These are phyloP conservation scores for Ectemnius lituratus DNA, from an alignment of 2,888 invertebrate genomes.

Conservation along the genomic window DNA sequence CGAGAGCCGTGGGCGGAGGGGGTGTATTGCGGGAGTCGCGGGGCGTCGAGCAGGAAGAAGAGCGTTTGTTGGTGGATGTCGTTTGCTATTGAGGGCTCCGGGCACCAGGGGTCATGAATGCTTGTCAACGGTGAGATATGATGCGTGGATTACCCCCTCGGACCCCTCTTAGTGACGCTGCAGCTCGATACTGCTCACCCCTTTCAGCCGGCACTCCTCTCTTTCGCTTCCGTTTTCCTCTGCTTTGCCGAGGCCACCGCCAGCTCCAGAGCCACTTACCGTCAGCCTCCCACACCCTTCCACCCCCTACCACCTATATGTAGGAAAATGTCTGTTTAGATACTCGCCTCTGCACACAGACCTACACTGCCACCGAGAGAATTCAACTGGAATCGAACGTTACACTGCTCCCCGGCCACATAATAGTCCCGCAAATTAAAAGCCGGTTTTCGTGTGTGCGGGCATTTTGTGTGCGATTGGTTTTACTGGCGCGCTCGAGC, in stretches of 20 bases:
- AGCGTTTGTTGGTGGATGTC: slow-evolving; percentile 68
- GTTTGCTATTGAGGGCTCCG: slow-evolving; percentile 68
- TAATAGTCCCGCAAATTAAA: no score
- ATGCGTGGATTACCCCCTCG: slow-evolving; percentile 69
- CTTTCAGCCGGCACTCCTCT: slow-evolving; percentile 50
- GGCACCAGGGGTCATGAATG: slow-evolving; percentile 69
- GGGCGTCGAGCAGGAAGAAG: slow-evolving; percentile 34
- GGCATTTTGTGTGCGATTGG: no score
- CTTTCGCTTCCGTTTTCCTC: not conserved
- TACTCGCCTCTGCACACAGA: no score
- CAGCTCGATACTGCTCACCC: slow-evolving; percentile 51
- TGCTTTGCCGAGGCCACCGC: slow-evolving; percentile 1
- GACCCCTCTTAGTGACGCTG: slow-evolving; percentile 37
- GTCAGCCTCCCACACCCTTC: slow-evolving; percentile 31
- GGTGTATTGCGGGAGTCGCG: slow-evolving; percentile 15
- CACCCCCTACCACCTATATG: slow-evolving; percentile 31
- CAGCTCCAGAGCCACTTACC: slow-evolving; percentile 38
- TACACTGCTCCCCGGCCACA: no score
- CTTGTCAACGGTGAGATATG: slow-evolving; percentile 74
- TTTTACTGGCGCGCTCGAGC: no score
- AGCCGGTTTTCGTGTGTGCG: no score
- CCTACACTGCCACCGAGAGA: no score
- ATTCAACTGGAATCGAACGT: no score
- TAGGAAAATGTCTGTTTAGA: slow-evolving; percentile 34
- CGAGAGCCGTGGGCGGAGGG: not conserved